Conservation (phyloP, 2,888 invertebrate species). For the Rhogogaster chlorosoma region DNA sequence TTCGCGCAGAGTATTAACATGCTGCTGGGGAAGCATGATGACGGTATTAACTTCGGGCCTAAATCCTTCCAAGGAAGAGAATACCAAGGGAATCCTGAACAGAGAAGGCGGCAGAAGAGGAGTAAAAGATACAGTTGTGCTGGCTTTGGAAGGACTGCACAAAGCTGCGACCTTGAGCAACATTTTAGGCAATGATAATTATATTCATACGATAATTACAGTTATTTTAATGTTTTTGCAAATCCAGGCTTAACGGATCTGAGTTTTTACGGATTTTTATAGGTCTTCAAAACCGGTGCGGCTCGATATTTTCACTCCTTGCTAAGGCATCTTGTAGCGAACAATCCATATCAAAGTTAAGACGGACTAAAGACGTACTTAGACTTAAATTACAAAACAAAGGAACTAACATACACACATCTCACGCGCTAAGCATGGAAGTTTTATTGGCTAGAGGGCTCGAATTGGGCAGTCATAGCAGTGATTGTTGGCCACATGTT, state of each 20-base stretch:
- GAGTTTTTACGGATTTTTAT: conserved; percentile 22
- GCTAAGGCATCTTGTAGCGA: conserved; percentile 94
- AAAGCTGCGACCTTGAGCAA: conserved; percentile 96
- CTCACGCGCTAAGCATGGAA: conserved; percentile 95
- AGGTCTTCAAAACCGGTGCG: conserved; percentile 94
- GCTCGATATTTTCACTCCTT: conserved; percentile 91
- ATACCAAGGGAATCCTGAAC: conserved; percentile 71
- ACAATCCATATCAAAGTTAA: conserved; percentile 73
- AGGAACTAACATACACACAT: conserved; percentile 89
- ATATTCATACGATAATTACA: background rate
- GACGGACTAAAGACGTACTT: conserved; percentile 75
- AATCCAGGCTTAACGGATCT: background rate
- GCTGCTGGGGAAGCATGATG: conserved; percentile 96
- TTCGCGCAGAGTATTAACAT: conserved; percentile 89
- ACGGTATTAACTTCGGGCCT: conserved; percentile 88
- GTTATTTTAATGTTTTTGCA: background rate
- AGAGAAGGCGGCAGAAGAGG: conserved; percentile 77
- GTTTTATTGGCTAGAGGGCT: conserved; percentile 92
- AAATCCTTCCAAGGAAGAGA: conserved; percentile 74
- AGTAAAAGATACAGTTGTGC: conserved; percentile 90
- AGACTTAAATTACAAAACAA: conserved; percentile 79
- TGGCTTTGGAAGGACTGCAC: conserved; percentile 93
- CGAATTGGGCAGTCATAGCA: conserved; percentile 94
- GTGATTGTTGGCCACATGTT: conserved; percentile 97
- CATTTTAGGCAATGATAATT: conserved; percentile 82